A percentile compares a stretch with the other conserved stretches of the same genome.
phyloP scores from a whole-genome alignment of 2,113 vertebrate genomes.

The Scortum barcoo region DNA sequence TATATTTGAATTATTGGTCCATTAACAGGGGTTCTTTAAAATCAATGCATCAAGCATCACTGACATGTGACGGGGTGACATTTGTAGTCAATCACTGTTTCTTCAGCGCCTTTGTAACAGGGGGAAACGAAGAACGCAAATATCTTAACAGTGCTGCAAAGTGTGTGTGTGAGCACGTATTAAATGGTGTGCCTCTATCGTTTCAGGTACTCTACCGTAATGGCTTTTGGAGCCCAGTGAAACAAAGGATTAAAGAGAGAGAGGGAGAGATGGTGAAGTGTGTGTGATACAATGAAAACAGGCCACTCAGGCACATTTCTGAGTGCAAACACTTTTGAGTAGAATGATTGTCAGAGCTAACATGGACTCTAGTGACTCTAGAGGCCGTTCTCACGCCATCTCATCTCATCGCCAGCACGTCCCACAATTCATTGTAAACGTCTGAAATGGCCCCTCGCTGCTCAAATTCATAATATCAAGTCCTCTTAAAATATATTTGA shows the following conservation, averaged over 20 bases:
- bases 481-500: slow-evolving; percentile 15
- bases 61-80: background rate
- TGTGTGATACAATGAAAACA: slow-evolving; percentile 67
- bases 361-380: slow-evolving; percentile 48
- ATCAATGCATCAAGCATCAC: background rate
- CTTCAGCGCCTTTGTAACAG: background rate
- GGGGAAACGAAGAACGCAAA: background rate
- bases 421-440: slow-evolving; percentile 22
- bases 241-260: slow-evolving; percentile 62
- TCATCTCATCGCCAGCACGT: slow-evolving; percentile 10
- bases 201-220: slow-evolving; percentile 63
- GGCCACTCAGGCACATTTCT: slow-evolving; percentile 66
- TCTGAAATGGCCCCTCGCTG: background rate
- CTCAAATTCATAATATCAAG: background rate
- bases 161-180: slow-evolving; percentile 11
- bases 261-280: slow-evolving; percentile 46
- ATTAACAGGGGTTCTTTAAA: too few species aligned
- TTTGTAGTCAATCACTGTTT: background rate
- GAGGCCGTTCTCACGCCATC: slow-evolving; percentile 55
- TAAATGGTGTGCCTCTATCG: slow-evolving; percentile 38
- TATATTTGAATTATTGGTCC: background rate
- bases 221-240: slow-evolving; percentile 59
- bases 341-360: slow-evolving; percentile 61
- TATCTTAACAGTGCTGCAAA: background rate
- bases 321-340: slow-evolving; percentile 69